Percentiles rank a stretch among this genome's conserved stretches.
phyloP scores from a whole-genome alignment of 37 sponge, comb jelly and placozoan species.

The Oopsacas minuta region DNA sequence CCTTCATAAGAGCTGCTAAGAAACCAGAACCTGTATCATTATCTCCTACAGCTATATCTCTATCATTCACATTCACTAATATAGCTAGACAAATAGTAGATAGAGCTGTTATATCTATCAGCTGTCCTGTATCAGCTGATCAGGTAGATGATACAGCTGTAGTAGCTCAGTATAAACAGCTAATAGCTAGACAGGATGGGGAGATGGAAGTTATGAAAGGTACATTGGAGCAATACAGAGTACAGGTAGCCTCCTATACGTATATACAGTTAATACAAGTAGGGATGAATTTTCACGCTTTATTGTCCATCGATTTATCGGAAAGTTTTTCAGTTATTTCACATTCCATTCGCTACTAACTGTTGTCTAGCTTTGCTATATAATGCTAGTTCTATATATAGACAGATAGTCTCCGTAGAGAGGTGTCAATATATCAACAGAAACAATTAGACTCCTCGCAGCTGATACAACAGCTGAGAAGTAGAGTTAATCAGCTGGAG shows the following conservation, averaged over 20 bases:
- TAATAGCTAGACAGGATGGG: neutral
- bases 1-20: neutral
- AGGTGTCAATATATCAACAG: neutral
- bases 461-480: neutral
- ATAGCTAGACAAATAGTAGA: constrained; percentile 6
- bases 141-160: neutral
- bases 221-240: neutral
- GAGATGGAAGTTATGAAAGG: neutral
- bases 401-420: neutral
- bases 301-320: too few relatives aligned
- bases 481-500: neutral
- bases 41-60: neutral
- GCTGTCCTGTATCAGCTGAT: neutral
- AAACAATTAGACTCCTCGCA: neutral
- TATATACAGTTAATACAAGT: too few relatives aligned
- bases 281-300: too few relatives aligned
- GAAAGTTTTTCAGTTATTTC: too few relatives aligned
- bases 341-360: too few relatives aligned
- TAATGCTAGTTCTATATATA: neutral
- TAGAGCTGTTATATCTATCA: neutral
- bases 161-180: neutral
- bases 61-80: neutral
- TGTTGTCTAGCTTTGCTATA: too few relatives aligned
- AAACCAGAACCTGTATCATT: neutral
- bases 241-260: neutral